Base-by-base conservation (phyloP, 2,888 invertebrate species). In the Sthenelais limicola region DNA sequence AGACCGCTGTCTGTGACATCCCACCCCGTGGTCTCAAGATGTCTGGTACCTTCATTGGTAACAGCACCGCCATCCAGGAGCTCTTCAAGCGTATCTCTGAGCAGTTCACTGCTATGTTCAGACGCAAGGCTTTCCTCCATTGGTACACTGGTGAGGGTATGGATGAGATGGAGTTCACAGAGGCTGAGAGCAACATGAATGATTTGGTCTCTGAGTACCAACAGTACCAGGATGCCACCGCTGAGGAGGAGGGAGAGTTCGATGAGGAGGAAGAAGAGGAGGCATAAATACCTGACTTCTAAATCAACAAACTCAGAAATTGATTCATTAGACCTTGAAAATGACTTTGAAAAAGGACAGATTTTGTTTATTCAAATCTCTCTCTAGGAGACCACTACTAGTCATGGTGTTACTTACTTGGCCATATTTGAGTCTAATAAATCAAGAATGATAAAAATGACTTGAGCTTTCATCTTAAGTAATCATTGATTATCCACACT, bases 181-280 rank as follows among this genome's bases (percentile, higher is more conserved):
- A 68, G 68, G 68, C 68, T n/a, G 68, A 68, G 51, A 48, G 48
- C 35, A 68, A 68, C 52, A 68, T 68, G 68, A 68, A 68, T 24
- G 68, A 68, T 35, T 51, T 68, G 32, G 68, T 68, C 32, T 68
- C 68, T 12, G 68, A 68, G 24, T 68, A 68, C 68, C 68, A 68
- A 35, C 68, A 68, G 51, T 68, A 68, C 68, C 68, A 68, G 51
- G 68, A 68, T 68, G 68, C 68, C 35, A 68, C 68, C 24, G 68
- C 49, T 9, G 68, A 68, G 68, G 68, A 68, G 52, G 68, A 68
- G 35, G 68, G 68, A n/a, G 68, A 79, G 69, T 80, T 79, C 52
- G 80, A 80, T 47, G 80, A 79, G 70, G 80, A 80, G 71, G 79
- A 79, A 52, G 79, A 74, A 26, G 66, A 66, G 15, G 66, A 66